Percentiles rank a stretch among this genome's conserved stretches.
These are phyloP conservation scores for Craseonycteris thonglongyai DNA, from an alignment of 2,113 vertebrate genomes.

Conservation along the genomic window DNA sequence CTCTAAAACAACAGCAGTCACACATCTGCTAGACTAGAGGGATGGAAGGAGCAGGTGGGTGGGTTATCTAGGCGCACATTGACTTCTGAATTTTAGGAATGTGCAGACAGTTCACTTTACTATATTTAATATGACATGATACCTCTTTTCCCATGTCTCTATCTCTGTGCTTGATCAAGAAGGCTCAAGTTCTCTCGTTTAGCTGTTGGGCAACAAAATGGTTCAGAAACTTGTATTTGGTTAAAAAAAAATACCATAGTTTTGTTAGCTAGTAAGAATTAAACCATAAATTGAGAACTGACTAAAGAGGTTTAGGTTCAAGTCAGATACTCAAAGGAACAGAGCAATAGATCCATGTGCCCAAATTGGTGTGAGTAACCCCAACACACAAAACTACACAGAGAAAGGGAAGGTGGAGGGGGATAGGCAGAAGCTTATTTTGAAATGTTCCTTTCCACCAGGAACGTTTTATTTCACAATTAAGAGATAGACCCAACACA, in stretches of 20 bases:
- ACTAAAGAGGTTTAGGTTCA: neutral
- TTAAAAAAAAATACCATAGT: neutral
- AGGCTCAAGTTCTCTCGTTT: neutral
- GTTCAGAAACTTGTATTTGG: neutral
- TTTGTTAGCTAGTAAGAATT: neutral
- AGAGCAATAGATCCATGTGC: accelerated
- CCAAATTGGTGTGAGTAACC: neutral
- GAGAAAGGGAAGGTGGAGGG: neutral
- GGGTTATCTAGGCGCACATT: no score
- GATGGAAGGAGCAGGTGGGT: neutral
- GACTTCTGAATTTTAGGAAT: neutral
- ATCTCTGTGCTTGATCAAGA: neutral
- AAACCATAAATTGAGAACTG: neutral
- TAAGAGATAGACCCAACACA: neutral
- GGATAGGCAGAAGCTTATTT: neutral
- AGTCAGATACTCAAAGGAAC: neutral
- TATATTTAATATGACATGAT: neutral
- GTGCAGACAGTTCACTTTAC: neutral
- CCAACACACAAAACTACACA: neutral
- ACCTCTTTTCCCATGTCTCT: neutral
- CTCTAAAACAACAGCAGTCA: neutral
- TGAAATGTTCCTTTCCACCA: neutral
- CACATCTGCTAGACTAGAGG: neutral
- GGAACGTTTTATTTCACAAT: neutral
- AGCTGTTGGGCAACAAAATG: neutral